Evolutionary conservation across 2,888 invertebrate genomes (phyloP), one percentile per base, ranked within the genome.

Genomic region (Dorcus parallelipipedus): DNA sequence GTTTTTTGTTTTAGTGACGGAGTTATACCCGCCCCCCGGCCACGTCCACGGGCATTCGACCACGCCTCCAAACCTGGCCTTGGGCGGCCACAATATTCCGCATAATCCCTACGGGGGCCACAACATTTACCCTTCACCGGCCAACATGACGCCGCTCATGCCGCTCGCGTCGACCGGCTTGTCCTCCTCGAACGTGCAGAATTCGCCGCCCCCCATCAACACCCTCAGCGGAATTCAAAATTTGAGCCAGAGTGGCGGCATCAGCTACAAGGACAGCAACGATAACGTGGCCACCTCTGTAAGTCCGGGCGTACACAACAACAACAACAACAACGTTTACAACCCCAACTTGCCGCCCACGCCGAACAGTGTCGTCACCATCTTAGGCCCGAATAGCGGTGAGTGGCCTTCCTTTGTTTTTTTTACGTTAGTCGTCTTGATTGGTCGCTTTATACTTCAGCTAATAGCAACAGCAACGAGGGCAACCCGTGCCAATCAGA

Each of bases 311-410:
- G 17, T 50, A 38, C 51, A 62, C 45, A 56, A 60, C 17, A 33
- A 53, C 26, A 63, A 59, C 33, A 56, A 60, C 17, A 33, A 53
- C 26, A 63, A 59, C 33, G 59, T 59, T 1, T 59, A 55, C 48
- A 52, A 52, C 33, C 49, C 51, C 8, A 59, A 54, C 50, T 17
- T 59, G 39, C 59, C 59, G 10, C 48, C 56, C 6, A 58, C 58
- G 9, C 58, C 58, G 8, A 58, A 53, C 38, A 58, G 58, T 43
- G 54, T 58, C 50, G 77, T 80, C 7, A 80, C 80, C 3, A 79
- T 82, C 73, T 73, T 82, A 68, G 81, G 81, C 6, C 76, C 81
- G 0, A 80, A 79, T 63, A 81, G 79, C 3, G 77, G 78, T 65
- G 77, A 77, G 70, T 67, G 3, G 20, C 3, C 20, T 20, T 20